Conservation (phyloP, 2,888 invertebrate species). For the Cremastinae sp. region DNA sequence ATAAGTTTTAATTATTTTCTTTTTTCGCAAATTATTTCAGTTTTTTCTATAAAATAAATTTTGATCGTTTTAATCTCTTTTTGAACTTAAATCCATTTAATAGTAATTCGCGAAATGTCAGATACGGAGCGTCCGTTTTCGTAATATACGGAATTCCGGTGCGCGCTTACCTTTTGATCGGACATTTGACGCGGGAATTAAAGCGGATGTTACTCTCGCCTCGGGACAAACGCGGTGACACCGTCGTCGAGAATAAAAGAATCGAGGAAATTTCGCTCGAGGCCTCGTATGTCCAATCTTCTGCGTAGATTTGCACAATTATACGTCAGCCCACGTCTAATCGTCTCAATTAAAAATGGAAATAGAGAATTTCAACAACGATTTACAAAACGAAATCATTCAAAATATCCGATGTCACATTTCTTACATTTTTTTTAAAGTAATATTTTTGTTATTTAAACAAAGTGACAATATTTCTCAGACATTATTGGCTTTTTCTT, state of each 20-base stretch:
- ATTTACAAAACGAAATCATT: too few species aligned
- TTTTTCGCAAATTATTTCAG: too few species aligned
- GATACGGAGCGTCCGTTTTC: conserved; percentile 46
- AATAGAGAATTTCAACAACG: too few species aligned
- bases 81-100: background rate
- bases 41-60: background rate
- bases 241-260: conserved; percentile 1
- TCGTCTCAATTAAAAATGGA: background rate
- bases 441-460: too few species aligned
- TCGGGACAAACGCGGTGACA: conserved; percentile 11
- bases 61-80: background rate
- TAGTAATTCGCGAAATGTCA: conserved; percentile 41
- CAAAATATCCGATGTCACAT: too few species aligned
- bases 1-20: too few species aligned
- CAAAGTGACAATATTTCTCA: too few species aligned
- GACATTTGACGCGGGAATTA: conserved; percentile 32
- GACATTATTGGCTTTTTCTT: too few species aligned
- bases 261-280: conserved; percentile 32
- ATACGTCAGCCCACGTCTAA: conserved; percentile 13
- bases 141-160: conserved; percentile 34
- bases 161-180: background rate
- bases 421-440: too few species aligned
- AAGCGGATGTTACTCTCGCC: conserved; percentile 41
- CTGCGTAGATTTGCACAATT: conserved; percentile 1
- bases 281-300: background rate